Evolutionary conservation across 1,140 invertebrate species (phyloP), one percentile per base, ranked within the genome.

Genomic region (Ruditapes philippinarum): DNA sequence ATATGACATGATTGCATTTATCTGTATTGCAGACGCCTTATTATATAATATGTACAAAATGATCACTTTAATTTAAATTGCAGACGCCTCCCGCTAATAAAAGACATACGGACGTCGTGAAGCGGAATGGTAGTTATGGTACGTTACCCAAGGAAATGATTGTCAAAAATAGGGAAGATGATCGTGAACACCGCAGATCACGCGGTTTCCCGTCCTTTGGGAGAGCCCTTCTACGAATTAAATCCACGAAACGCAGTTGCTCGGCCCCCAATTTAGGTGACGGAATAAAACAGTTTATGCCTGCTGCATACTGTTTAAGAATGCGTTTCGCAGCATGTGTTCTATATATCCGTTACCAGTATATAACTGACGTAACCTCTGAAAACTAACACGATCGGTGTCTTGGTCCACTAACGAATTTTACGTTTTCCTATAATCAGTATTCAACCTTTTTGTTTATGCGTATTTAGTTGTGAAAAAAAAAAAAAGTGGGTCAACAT

Each of bases 111-210:
- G 78, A 81, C 38, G 45, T 73, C 31, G 65, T 82, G 0, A 89
- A 89, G 60, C n/a, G 79, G 49, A 89, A 89, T 60, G 87, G 87
- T 28, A 89, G 87, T 74, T 89, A 89, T 74, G 87, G 87, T 89
- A 89, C 87, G 87, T 89, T 89, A 82, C 87, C 87, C n/a, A 89
- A 80, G 87, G 87, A 89, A 82, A 74, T 82, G 78, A 45, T 87
- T 62, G 79, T 81, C 65, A 89, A 79, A 89, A 89, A 89, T 89
- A 89, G 36, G 51, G 78, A 81, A 31, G 87, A 89, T 38, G 87
- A 89, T 14, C 76, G 79, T 7, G 87, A 89, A 33, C 87, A 89
- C 60, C 87, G 87, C 62, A 68, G 87, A 80, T 89, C 87, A n/a
- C 54, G 87, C 60, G 87, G 87, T 33, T 89, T 89, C 79, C 87